Conservation (phyloP, 1,140 invertebrate species). For the Papilio machaon region DNA sequence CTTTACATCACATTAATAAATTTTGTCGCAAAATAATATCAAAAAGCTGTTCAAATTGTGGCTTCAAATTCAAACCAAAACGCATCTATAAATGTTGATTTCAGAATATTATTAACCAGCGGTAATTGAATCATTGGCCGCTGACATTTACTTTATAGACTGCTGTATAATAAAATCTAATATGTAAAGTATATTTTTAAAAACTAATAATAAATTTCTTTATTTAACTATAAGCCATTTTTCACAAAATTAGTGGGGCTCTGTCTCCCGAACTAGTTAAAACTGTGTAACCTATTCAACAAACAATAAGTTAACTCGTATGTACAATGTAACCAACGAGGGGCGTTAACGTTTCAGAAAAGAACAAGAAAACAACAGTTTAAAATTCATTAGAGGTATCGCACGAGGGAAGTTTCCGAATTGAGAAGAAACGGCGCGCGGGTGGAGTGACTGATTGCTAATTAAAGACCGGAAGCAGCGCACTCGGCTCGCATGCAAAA, state of each 20-base stretch:
- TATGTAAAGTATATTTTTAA: not conserved
- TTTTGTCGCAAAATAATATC: not conserved
- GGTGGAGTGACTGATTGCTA: not conserved
- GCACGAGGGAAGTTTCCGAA: conserved; percentile 1
- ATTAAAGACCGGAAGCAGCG: not conserved
- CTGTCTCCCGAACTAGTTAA: no score
- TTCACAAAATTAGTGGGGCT: no score
- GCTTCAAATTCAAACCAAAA: conserved; percentile 19
- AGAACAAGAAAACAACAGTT: not conserved
- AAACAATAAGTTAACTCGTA: not conserved
- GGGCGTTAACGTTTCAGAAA: not conserved
- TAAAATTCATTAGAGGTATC: conserved; percentile 8
- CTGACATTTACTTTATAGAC: not conserved
- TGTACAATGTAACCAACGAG: not conserved
- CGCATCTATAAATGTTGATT: not conserved
- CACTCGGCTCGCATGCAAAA: not conserved
- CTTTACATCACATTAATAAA: conserved; percentile 18
- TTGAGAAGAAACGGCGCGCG: not conserved
- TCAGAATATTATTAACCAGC: not conserved
- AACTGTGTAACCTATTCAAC: no score
- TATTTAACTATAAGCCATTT: no score
- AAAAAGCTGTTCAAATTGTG: not conserved
- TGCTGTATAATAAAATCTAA: not conserved
- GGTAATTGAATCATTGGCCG: not conserved
- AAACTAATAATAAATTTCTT: no score